phyloP scores from a whole-genome alignment of 2,113 vertebrate genomes.

The Nothoprocta perdicaria region DNA sequence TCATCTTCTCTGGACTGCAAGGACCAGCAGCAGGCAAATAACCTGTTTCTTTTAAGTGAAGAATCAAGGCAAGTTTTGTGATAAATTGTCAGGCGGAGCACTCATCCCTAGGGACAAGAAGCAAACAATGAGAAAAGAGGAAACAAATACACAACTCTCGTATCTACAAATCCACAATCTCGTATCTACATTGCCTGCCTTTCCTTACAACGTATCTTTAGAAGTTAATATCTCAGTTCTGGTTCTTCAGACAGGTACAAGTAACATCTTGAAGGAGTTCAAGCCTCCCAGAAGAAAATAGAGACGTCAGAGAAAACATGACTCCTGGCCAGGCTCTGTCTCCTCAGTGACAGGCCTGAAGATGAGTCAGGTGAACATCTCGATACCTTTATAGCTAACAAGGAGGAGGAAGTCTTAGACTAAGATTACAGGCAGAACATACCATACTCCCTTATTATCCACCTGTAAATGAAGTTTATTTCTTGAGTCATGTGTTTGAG shows the following conservation, averaged over 20 bases:
- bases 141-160: neutral
- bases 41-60: neutral
- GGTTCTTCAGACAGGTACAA: neutral
- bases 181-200: neutral
- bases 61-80: neutral
- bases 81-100: neutral
- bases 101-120: neutral
- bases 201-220: neutral
- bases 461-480: neutral
- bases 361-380: neutral
- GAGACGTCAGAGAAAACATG: neutral
- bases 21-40: neutral
- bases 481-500: neutral
- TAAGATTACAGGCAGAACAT: neutral
- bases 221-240: neutral
- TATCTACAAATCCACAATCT: neutral
- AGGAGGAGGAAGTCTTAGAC: neutral
- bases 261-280: neutral
- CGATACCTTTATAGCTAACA: neutral
- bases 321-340: neutral
- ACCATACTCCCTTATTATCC: neutral
- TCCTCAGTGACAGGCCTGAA: neutral
- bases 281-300: neutral
- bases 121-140: neutral
- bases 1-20: neutral